Evolutionary conservation across 2,888 invertebrate species (phyloP).

Genomic region (Thelaira solivaga): DNA sequence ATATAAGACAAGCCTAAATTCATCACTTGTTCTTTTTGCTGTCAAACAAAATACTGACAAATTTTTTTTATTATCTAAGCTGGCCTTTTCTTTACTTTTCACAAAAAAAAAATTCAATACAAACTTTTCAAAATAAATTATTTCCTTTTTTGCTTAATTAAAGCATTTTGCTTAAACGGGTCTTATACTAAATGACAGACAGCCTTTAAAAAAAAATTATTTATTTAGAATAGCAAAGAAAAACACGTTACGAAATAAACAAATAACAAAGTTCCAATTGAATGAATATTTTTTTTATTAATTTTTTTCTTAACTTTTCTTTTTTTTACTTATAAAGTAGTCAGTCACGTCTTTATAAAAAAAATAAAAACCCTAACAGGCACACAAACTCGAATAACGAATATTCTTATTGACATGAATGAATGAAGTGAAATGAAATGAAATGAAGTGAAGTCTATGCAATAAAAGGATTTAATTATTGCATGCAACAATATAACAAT

Average conservation of each 20-base stretch:
- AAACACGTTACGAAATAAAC: neutral
- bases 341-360: conserved; percentile 37
- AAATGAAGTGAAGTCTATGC: conserved; percentile 51
- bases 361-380: neutral
- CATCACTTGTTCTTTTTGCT: too few relatives aligned
- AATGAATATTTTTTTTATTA: conserved; percentile 30
- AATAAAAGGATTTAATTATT: conserved; percentile 62
- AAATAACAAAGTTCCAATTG: conserved; percentile 43
- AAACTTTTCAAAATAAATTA: conserved; percentile 28
- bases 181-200: conserved; percentile 19
- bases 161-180: conserved; percentile 31
- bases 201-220: conserved; percentile 11
- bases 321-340: neutral
- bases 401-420: conserved; percentile 46
- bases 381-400: conserved; percentile 47
- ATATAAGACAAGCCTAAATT: too few relatives aligned
- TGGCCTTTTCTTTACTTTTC: too few relatives aligned
- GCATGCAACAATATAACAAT: conserved; percentile 56
- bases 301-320: too few relatives aligned
- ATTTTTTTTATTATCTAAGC: too few relatives aligned
- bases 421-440: too few relatives aligned
- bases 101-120: too few relatives aligned
- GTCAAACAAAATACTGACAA: too few relatives aligned
- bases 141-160: conserved; percentile 50
- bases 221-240: neutral